Evolutionary conservation across 1,140 invertebrate genomes (phyloP).

Genomic region (Euborellia annulipes): DNA sequence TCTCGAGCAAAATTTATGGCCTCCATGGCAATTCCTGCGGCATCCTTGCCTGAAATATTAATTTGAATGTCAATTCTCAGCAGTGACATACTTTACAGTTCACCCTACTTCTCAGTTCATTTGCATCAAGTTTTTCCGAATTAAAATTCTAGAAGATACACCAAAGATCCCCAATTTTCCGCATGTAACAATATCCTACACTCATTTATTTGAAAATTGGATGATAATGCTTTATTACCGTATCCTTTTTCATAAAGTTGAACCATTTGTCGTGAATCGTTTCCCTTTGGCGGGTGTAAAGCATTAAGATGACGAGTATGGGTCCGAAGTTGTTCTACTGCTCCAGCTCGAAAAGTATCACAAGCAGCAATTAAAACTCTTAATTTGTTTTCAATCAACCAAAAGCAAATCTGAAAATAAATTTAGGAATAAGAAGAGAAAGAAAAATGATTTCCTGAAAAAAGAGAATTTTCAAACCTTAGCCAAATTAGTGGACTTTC

Average conservation of each 20-base stretch:
- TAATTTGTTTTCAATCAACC: constrained; percentile 96
- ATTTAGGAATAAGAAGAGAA: neutral
- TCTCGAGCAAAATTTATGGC: constrained; percentile 82
- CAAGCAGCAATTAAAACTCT: constrained; percentile 95
- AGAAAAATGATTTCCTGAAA: neutral
- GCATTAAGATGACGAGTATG: constrained; percentile 89
- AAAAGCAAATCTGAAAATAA: constrained; percentile 74
- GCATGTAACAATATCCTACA: too few species aligned
- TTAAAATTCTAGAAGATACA: too few species aligned
- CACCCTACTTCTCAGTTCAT: too few species aligned
- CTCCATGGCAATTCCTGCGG: constrained; percentile 93
- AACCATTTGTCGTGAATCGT: constrained; percentile 56
- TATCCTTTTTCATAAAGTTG: constrained; percentile 96
- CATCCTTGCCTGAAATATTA: constrained; percentile 68
- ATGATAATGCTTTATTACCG: too few species aligned
- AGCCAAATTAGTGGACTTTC: constrained; percentile 98
- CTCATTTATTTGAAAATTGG: too few species aligned
- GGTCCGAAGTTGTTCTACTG: constrained; percentile 94
- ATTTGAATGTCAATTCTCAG: neutral
- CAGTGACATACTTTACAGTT: too few species aligned
- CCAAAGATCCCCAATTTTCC: too few species aligned
- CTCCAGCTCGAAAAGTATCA: constrained; percentile 97
- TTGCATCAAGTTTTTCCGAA: too few species aligned
- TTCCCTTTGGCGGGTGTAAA: constrained; percentile 66
- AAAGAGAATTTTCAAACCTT: constrained; percentile 46